Conservation (phyloP, 23 tunicate species). For the Halocynthia aurantium region DNA sequence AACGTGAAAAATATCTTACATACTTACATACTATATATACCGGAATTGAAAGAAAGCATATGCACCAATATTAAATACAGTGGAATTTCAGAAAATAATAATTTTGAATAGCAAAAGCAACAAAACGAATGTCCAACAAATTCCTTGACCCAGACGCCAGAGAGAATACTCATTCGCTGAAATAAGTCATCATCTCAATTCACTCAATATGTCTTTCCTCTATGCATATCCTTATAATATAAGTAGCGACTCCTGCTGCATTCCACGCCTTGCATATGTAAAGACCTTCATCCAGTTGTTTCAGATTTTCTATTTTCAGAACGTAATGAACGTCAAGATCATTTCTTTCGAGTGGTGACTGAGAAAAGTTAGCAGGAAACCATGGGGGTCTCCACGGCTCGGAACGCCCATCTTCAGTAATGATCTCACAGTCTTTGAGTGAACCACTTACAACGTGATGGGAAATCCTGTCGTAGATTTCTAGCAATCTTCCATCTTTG, state of each 20-base stretch:
- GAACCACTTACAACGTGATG: constrained; percentile 34
- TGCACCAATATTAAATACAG: too few relatives aligned
- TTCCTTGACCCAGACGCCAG: too few relatives aligned
- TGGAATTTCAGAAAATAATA: too few relatives aligned
- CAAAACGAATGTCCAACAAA: too few relatives aligned
- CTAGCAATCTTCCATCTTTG: constrained; percentile 74
- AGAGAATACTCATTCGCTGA: too few relatives aligned
- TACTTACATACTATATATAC: too few relatives aligned
- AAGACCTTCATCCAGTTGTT: constrained; percentile 47
- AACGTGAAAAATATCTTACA: too few relatives aligned
- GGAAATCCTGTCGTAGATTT: constrained; percentile 68
- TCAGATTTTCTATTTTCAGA: constrained; percentile 46
- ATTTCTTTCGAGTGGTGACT: constrained; percentile 30
- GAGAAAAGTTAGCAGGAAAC: constrained; percentile 4
- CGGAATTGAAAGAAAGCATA: too few relatives aligned
- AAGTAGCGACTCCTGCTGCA: constrained; percentile 77
- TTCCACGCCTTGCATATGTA: constrained; percentile 94
- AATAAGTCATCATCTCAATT: too few relatives aligned
- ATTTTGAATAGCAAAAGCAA: too few relatives aligned
- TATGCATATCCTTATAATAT: constrained; percentile 18
- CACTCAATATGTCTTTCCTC: too few relatives aligned
- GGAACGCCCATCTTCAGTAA: constrained; percentile 7
- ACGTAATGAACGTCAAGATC: constrained; percentile 74
- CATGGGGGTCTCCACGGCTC: constrained; percentile 28
- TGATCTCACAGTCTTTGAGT: constrained; percentile 2